These are phyloP conservation scores for Tetheella fluctuosa DNA, from an alignment of 2,888 invertebrate genomes.

Conservation along the genomic window DNA sequence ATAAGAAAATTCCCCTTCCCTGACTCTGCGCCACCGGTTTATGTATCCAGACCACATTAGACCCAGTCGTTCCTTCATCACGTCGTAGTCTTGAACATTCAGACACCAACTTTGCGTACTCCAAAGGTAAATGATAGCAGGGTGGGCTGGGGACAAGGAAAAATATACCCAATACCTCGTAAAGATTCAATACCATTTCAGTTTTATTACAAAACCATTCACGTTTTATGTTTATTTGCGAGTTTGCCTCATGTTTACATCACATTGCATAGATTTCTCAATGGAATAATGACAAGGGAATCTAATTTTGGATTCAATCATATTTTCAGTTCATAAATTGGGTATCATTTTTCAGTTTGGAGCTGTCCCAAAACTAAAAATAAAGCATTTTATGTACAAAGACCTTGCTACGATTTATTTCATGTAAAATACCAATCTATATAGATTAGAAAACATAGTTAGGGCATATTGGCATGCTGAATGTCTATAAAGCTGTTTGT, in stretches of 20 bases:
- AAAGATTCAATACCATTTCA: not conserved
- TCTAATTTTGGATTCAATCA: not conserved
- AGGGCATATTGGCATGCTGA: conserved; percentile 6
- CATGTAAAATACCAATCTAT: conserved; percentile 1
- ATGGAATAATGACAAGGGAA: not conserved
- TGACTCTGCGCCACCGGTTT: conserved; percentile 94
- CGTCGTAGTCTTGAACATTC: conserved; percentile 87
- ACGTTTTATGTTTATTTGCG: not conserved
- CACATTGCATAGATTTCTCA: not conserved
- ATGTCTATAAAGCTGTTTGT: conserved; percentile 9
- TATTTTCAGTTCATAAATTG: conserved; percentile 1
- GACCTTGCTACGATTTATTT: conserved; percentile 4
- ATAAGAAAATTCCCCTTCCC: conserved; percentile 92
- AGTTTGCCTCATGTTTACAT: not conserved
- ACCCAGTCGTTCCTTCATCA: conserved; percentile 68
- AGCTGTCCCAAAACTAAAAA: not conserved
- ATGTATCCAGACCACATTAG: conserved; percentile 91
- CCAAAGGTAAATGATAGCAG: conserved; percentile 92
- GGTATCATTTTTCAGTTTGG: not conserved
- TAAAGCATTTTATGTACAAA: not conserved
- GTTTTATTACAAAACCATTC: not conserved
- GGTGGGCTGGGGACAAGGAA: conserved; percentile 84
- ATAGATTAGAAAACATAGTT: not conserved
- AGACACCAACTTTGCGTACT: conserved; percentile 92
- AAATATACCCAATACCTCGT: conserved; percentile 28